These are phyloP conservation scores for Plodia interpunctella DNA, from an alignment of 1,140 invertebrate species.

Conservation along the genomic window DNA sequence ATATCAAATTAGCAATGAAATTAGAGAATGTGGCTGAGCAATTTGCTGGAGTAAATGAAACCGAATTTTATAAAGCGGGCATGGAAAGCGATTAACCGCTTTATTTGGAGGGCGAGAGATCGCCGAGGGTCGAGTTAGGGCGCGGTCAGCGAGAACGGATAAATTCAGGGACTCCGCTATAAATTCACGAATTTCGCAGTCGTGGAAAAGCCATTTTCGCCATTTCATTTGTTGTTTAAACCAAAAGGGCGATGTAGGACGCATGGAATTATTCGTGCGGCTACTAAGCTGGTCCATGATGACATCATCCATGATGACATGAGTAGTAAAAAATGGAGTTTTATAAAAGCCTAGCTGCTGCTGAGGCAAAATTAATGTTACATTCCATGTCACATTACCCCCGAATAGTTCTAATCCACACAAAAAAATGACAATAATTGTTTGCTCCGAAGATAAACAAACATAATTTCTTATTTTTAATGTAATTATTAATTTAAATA, in stretches of 20 bases:
- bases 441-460: no score
- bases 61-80: not conserved
- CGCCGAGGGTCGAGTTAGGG: not conserved
- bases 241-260: not conserved
- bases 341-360: no score
- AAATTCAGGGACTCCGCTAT: not conserved
- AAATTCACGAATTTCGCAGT: constrained; percentile 1
- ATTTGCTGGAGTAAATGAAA: not conserved
- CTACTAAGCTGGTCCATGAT: no score
- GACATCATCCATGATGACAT: no score
- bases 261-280: not conserved
- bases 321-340: no score
- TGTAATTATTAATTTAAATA: no score
- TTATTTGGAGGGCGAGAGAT: constrained; percentile 3
- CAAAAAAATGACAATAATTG: no score
- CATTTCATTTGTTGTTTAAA: not conserved
- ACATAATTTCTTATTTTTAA: no score
- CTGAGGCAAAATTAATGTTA: no score
- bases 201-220: not conserved
- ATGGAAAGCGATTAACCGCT: not conserved
- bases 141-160: constrained; percentile 1
- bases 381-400: no score
- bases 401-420: no score
- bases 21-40: not conserved
- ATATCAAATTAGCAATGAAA: not conserved